Evolutionary conservation across 1,140 invertebrate genomes (phyloP), one percentile per base, ranked within the genome.

Genomic region (Spodoptera litura): DNA sequence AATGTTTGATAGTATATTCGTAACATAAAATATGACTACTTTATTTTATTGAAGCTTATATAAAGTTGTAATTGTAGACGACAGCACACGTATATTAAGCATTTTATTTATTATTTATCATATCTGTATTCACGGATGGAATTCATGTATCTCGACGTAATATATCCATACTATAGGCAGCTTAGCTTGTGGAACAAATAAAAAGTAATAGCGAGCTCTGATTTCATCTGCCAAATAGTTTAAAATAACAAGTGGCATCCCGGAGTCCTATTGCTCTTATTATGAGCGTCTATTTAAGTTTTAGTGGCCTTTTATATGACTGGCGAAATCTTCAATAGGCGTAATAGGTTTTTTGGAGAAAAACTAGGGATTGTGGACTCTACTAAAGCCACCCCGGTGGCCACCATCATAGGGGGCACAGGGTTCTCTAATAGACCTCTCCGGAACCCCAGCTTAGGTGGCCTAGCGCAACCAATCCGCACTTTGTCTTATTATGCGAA

Each of bases 141-240:
- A 83, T 85, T 78, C 66, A 77, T 71, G 80, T 75, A 51, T 58
- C 78, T 78, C 20, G 51, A 56, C 75, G 68, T 59, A 73, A 53
- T 72, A 73, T 31, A 44, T 44, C 38, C 9, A 70, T 80, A 53
- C 59, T 11, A 53, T 73, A 76, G 52, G 66, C 49, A 53, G 53
- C 15, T 62, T 80, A 25, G 64, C 58, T 52, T 66, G 64, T 78
- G 83, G 81, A 78, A 56, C 81, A 85, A 88, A 70, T 78, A 4
- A 55, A 53, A 38, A 82, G 79, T 53, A 52, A n/a, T 2, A 75
- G 64, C 75, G 71, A 31, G 27, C 49, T 51, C 49, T 20, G 4
- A 72, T 70, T 58, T 31, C 31, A 61, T 11, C 61, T 58, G 59
- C 20, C 20, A 13, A 58, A 10, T 56, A 38, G 35, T 38, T 13